phyloP scores from a whole-genome alignment of 2,888 invertebrate species.

The Hemicrepidius hirtus region DNA sequence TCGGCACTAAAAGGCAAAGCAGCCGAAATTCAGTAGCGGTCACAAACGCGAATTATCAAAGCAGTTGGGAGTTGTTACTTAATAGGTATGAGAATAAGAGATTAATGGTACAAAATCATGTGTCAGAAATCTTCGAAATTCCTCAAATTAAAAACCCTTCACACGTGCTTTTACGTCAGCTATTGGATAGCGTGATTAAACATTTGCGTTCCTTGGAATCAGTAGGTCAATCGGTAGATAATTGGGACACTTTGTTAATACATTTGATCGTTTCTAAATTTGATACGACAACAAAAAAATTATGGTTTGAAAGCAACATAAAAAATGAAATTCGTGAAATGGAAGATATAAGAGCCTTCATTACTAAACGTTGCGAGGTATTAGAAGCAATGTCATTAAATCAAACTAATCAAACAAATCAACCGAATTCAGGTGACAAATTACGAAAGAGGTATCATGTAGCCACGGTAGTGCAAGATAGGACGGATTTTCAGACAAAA shows the following conservation, averaged over 20 bases:
- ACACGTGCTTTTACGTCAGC: background rate
- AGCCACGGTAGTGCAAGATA: background rate
- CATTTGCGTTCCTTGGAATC: slow-evolving; percentile 18
- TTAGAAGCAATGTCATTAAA: slow-evolving; percentile 3
- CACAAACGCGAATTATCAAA: slow-evolving; percentile 16
- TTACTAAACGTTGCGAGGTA: slow-evolving; percentile 6
- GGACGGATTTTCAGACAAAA: background rate
- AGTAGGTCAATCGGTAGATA: background rate
- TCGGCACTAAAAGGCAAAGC: background rate
- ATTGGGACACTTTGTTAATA: slow-evolving; percentile 4
- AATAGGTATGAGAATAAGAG: slow-evolving; percentile 14
- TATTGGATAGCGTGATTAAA: slow-evolving; percentile 12
- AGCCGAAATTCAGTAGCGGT: background rate
- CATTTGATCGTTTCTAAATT: slow-evolving; percentile 16
- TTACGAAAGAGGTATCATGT: background rate
- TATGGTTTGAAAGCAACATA: slow-evolving; percentile 6
- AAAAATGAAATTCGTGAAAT: background rate
- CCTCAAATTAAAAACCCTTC: background rate
- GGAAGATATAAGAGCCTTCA: slow-evolving; percentile 9
- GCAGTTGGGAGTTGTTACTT: slow-evolving; percentile 16
- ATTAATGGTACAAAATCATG: slow-evolving; percentile 24
- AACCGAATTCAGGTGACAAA: background rate
- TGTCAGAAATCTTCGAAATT: slow-evolving; percentile 13
- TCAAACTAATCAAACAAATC: too few relatives aligned
- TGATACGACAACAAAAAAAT: slow-evolving; percentile 5